Percentiles rank a stretch among this genome's conserved stretches.
Evolutionary conservation across 2,888 invertebrate genomes (phyloP).

Genomic region (Reticulitermes lucifugus): DNA sequence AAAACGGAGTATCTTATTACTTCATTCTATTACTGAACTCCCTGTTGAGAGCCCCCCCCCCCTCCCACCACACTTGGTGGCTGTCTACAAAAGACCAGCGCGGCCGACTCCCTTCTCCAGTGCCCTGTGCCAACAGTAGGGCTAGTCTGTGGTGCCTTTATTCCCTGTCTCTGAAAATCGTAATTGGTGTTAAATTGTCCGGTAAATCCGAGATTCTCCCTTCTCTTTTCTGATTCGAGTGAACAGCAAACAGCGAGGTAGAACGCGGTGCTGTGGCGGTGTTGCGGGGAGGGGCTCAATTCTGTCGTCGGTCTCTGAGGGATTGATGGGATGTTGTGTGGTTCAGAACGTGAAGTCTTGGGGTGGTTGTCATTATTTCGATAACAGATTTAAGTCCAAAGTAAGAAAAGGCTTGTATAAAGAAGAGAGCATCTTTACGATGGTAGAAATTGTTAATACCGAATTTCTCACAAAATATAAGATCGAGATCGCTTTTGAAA

Average conservation of each 20-base stretch:
- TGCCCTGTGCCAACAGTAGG: neutral
- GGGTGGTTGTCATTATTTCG: neutral
- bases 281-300: neutral
- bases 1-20: neutral
- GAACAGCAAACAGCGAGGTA: slow-evolving; percentile 31
- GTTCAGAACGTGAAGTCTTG: neutral
- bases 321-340: slow-evolving; percentile 18
- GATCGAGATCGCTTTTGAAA: too few relatives aligned
- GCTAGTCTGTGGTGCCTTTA: neutral
- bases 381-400: neutral
- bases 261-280: neutral
- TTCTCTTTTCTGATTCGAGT: slow-evolving; percentile 13
- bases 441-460: too few relatives aligned
- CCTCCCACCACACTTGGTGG: neutral
- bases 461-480: too few relatives aligned
- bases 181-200: slow-evolving; percentile 52
- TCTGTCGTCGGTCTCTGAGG: neutral
- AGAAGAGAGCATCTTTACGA: too few relatives aligned
- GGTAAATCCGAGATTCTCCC: slow-evolving; percentile 42
- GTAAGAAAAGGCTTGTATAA: neutral
- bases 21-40: slow-evolving; percentile 5
- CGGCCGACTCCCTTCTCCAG: neutral
- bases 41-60: neutral
- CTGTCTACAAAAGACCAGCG: neutral
- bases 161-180: slow-evolving; percentile 43